Evolutionary conservation across 2,888 invertebrate species (phyloP), one percentile per base, ranked within the genome.

Genomic region (Portevinia maculata): DNA sequence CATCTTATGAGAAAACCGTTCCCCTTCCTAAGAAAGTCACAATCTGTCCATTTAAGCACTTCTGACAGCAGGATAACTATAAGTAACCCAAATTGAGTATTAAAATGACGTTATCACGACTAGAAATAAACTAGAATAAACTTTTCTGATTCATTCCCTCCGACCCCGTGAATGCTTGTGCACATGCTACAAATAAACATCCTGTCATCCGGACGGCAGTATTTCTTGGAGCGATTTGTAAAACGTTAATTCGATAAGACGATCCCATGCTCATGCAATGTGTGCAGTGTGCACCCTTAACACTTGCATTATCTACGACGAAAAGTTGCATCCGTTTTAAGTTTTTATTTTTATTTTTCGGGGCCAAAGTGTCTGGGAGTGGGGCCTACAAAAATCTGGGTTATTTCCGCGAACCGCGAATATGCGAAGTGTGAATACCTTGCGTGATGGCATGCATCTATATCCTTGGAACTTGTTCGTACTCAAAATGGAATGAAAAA

Each of bases 371-470:
- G 9, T 55, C 30, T 50, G 53, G 53, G 30, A 39, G 13, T 24
- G 41, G 44, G 48, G 17, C 30, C 30, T 11, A n/a, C 0, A 46
- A 48, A 81, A 60, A 74, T 65, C 59, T 81, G 52, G 64, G 34
- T 34, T 75, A 65, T 52, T 64, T 75, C 75, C 57, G 50, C 41
- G 32, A 64, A 19, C 69, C 50, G 50, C 41, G 32, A 64, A 19
- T 37, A 59, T 30, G 52, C 74, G 37, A 74, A 57, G 52, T 81
- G 53, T 70, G 70, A 60, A 59, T 71, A 30, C 24, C 34, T 81
- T 81, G 81, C 81, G 76, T 81, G 81, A 48, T 81, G 70, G 81
- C 70, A 76, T 81, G 75, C 70, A 81, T 75, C 70, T 48, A 53
- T 71, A 71, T 70, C 70, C 81, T 81, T 81, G 79, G 57, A 64